Conservation (phyloP, 2,113 vertebrate species). For the Oncorhynchus tshawytscha region DNA sequence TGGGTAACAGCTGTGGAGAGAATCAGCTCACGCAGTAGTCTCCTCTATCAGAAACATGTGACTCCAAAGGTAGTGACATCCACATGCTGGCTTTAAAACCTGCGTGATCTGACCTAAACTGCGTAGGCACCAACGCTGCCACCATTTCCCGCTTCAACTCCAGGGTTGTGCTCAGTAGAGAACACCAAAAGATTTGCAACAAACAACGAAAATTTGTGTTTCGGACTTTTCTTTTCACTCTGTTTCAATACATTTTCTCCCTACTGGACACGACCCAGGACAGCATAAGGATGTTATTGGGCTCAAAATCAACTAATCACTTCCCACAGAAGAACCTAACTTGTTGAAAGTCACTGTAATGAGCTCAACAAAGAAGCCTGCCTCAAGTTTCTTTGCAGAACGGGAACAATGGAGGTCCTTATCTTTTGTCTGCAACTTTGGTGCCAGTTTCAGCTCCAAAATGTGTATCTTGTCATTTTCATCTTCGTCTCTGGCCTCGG, state of each 20-base stretch:
- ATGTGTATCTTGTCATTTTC: background rate
- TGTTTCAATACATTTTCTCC: no score
- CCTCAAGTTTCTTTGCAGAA: slow-evolving; percentile 33
- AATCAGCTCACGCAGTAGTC: slow-evolving; percentile 45
- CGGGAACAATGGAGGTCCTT: slow-evolving; percentile 40
- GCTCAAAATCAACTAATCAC: slow-evolving; percentile 4
- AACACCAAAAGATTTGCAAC: no score
- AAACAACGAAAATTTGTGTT: no score
- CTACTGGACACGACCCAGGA: background rate
- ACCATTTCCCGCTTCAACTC: background rate
- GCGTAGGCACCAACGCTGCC: slow-evolving; percentile 19
- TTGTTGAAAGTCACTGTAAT: slow-evolving; percentile 31
- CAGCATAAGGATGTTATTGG: slow-evolving; percentile 9
- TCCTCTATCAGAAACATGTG: slow-evolving; percentile 27
- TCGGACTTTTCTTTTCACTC: no score
- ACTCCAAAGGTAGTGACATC: slow-evolving; percentile 35
- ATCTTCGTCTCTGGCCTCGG: background rate
- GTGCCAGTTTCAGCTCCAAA: slow-evolving; percentile 19
- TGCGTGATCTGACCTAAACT: slow-evolving; percentile 45
- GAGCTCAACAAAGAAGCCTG: slow-evolving; percentile 11
- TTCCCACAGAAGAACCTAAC: slow-evolving; percentile 2
- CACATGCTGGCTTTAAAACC: slow-evolving; percentile 51
- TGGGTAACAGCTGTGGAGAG: slow-evolving; percentile 58
- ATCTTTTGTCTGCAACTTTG: slow-evolving; percentile 21
- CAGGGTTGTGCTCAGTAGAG: no score